Conservation (phyloP, 1,140 invertebrate genomes). For the Eriocheir sinensis region DNA sequence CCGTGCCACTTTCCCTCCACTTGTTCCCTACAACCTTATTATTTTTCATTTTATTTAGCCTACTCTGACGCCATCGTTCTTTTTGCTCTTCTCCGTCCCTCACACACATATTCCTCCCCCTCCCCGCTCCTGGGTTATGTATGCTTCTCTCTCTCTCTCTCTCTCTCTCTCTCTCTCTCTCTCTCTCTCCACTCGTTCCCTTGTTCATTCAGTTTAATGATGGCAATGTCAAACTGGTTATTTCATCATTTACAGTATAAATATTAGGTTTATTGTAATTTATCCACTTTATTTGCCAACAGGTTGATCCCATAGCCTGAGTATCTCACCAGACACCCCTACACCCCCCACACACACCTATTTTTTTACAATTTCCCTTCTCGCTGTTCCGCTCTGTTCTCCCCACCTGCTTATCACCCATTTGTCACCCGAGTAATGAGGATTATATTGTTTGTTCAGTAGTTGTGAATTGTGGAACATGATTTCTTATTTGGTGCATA, state of each 20-base stretch:
- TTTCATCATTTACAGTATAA: background rate
- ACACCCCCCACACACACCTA: too few species aligned
- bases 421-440: background rate
- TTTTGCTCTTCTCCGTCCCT: background rate
- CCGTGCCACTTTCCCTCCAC: background rate
- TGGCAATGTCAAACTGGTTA: background rate
- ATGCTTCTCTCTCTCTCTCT: slow-evolving; percentile 50
- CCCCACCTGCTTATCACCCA: background rate
- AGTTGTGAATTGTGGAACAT: background rate
- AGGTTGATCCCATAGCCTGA: too few species aligned
- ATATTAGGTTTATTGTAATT: background rate
- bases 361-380: too few species aligned
- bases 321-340: too few species aligned
- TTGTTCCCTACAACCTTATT: background rate
- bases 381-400: background rate
- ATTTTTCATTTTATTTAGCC: background rate
- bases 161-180: slow-evolving; percentile 51
- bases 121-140: background rate
- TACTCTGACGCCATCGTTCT: background rate
- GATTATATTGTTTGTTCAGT: background rate
- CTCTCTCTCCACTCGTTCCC: background rate
- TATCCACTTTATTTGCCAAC: background rate
- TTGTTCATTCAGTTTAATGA: background rate
- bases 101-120: background rate
- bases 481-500: slow-evolving; percentile 5